Base-by-base conservation (phyloP, 2,797 vertebrate species). In the Podarcis siculus region DNA sequence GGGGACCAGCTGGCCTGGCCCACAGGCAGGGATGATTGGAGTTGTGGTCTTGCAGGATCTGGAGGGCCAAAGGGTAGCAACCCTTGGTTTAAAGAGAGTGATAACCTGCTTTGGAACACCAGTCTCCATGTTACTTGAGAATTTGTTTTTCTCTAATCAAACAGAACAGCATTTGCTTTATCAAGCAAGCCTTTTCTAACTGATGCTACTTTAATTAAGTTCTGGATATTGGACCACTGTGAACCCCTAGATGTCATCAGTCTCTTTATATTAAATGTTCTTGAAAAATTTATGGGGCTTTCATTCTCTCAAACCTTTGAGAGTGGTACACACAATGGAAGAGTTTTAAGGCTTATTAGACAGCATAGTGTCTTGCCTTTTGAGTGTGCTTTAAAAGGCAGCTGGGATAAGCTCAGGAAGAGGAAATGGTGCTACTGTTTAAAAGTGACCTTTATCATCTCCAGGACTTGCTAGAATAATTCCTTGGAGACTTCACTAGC, bases 241-340 rank as follows among this genome's bases (percentile, higher is more conserved):
- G 35, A 64, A 86, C n/a, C 15, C n/a, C 30, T 55, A 37, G 42
- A 25, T 87, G 35, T 45, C n/a, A 27, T 61, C 61, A 61, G 32
- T 87, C 19, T 25, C 35, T 87, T 86, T 42, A 80, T 81, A 55
- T n/a, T 37, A 23, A 64, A 75, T 75, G 7, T 42, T 32, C 4
- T 87, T 82, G 69, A 61, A 82, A 87, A 75, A 27, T 23, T 30
- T 67, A 23, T 55, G 12, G 9, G 27, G 23, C 2, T 72, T 80
- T n/a, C 23, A 82, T 3, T 80, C 13, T 39, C 69, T 66, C 45
- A 79, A 86, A 71, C 15, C 81, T 15, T n/a, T 73, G 76, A 30
- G 13, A 83, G 75, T 30, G 88, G 5, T 83, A 42, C 87, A 89
- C 84, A 79, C 91, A 82, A 85, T 92, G 86, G 32, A 84, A 90